Evolutionary conservation across 2,113 vertebrate species (phyloP).

Genomic region (Prionailurus viverrinus): DNA sequence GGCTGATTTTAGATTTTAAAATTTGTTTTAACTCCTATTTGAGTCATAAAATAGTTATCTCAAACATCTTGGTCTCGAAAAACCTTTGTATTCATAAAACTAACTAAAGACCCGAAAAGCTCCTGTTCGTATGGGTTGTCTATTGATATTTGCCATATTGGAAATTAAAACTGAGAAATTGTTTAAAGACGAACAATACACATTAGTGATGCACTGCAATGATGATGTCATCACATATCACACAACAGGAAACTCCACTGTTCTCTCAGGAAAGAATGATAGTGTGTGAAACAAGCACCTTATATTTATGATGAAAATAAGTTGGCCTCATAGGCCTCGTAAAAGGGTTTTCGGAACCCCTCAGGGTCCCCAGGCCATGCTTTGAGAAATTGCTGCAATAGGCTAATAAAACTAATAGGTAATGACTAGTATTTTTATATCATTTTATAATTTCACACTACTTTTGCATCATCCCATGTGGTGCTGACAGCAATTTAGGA

Average conservation of each 20-base stretch:
- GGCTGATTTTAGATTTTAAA: background rate
- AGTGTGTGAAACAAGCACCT: background rate
- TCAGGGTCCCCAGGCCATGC: background rate
- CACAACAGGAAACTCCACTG: background rate
- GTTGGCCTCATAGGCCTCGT: background rate
- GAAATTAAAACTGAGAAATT: background rate
- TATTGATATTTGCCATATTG: background rate
- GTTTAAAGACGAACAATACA: background rate
- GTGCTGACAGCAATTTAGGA: background rate
- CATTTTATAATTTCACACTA: background rate
- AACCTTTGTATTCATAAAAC: background rate
- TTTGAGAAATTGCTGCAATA: background rate
- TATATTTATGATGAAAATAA: background rate
- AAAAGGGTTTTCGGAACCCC: background rate
- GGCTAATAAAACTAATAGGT: background rate
- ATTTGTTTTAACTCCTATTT: background rate
- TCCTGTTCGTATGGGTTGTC: background rate
- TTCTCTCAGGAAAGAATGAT: background rate
- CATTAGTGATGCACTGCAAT: background rate
- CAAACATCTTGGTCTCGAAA: background rate
- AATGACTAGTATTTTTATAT: background rate
- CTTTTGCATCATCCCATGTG: background rate
- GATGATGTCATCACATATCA: background rate
- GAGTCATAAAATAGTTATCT: background rate
- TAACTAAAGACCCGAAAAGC: background rate